Percentiles rank a stretch among this genome's conserved stretches.
These are phyloP conservation scores for Nannoperca obscura DNA, from an alignment of 2,797 vertebrate species.

Conservation along the genomic window DNA sequence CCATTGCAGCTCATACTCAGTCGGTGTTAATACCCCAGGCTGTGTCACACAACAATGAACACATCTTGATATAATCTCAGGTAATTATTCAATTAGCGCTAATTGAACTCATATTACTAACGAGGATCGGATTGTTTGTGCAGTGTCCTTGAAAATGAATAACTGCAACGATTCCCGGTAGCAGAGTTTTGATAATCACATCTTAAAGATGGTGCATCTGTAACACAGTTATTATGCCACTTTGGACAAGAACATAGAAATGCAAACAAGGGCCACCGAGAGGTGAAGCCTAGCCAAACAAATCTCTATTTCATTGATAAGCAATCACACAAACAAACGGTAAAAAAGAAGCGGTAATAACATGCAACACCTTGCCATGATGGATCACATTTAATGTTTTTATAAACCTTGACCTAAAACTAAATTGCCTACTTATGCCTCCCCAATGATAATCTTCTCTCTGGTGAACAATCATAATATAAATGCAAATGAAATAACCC, in stretches of 20 bases:
- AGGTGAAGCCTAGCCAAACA: constrained; percentile 23
- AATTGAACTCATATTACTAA: constrained; percentile 50
- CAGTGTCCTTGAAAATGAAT: constrained; percentile 52
- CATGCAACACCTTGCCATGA: constrained; percentile 10
- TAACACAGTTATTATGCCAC: constrained; percentile 35
- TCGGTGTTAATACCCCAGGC: constrained; percentile 12
- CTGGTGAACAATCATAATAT: constrained; percentile 31
- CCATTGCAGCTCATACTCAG: not conserved
- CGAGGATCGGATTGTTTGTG: constrained; percentile 47
- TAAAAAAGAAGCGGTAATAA: constrained; percentile 9
- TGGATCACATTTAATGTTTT: constrained; percentile 25
- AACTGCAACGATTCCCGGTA: constrained; percentile 20
- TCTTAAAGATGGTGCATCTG: constrained; percentile 53
- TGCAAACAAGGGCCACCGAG: constrained; percentile 29
- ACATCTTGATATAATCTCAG: constrained; percentile 59
- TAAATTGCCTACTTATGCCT: constrained; percentile 38
- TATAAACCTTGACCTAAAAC: constrained; percentile 7
- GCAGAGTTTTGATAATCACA: constrained; percentile 42
- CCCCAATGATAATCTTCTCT: constrained; percentile 19
- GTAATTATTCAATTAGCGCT: constrained; percentile 64
- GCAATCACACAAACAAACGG: constrained; percentile 24
- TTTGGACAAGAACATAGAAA: constrained; percentile 44
- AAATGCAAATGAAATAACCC: constrained; percentile 46
- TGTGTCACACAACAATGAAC: constrained; percentile 51
- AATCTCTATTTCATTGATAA: constrained; percentile 16